These are phyloP conservation scores for Lepidonotus clava DNA, from an alignment of 2,888 invertebrate genomes.

Conservation along the genomic window DNA sequence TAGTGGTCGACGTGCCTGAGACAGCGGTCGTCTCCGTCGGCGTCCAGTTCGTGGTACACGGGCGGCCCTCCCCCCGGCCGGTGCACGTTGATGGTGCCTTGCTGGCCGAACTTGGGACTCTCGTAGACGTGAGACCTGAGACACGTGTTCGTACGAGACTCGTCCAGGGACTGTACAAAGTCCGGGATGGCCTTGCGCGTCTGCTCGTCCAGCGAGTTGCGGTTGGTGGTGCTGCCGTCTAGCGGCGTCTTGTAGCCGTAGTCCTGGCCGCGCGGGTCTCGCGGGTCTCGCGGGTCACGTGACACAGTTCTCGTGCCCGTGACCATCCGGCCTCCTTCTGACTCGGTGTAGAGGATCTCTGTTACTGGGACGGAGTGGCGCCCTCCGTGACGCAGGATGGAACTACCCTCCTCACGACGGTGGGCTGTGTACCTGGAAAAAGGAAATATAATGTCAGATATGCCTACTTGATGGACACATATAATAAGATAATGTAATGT, in stretches of 20 bases:
- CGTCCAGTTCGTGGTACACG: conserved; percentile 39
- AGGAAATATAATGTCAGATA: not conserved
- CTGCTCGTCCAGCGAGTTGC: not conserved
- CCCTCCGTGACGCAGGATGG: conserved; percentile 37
- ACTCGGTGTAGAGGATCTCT: conserved; percentile 41
- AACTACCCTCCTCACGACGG: conserved; percentile 1
- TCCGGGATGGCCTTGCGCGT: conserved; percentile 40
- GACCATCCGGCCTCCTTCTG: conserved; percentile 42
- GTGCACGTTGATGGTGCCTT: not conserved
- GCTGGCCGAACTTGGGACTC: conserved; percentile 24
- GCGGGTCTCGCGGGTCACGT: conserved; percentile 38
- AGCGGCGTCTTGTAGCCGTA: conserved; percentile 33
- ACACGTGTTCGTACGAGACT: not conserved
- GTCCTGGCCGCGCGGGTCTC: not conserved
- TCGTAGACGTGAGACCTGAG: conserved; percentile 17
- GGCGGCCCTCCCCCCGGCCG: conserved; percentile 27
- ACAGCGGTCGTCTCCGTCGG: conserved; percentile 19
- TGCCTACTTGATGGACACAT: not conserved
- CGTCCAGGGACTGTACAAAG: not conserved
- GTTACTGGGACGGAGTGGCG: conserved; percentile 6
- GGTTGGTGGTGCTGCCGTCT: conserved; percentile 21
- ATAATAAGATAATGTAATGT: no score
- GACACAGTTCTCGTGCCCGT: not conserved
- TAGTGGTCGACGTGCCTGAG: conserved; percentile 29
- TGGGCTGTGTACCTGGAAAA: not conserved